phyloP scores from a whole-genome alignment of 2,888 invertebrate species.

The Latheticus oryzae region DNA sequence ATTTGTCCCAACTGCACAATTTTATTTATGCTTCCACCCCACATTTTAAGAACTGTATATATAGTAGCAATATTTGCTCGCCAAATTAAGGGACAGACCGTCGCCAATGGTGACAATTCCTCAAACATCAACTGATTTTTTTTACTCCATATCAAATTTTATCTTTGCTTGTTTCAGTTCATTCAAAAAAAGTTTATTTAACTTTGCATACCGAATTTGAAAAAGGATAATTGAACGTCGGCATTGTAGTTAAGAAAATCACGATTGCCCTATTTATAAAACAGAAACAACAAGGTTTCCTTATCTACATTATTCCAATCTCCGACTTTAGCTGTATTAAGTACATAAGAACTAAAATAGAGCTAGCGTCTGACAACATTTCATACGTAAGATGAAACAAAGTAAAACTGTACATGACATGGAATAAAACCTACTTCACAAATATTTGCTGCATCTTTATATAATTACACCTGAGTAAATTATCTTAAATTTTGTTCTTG shows the following conservation, averaged over 20 bases:
- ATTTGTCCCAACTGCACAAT: slow-evolving; percentile 62
- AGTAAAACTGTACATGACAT: slow-evolving; percentile 65
- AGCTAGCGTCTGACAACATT: slow-evolving; percentile 57
- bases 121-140: slow-evolving; percentile 9
- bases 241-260: slow-evolving; percentile 31
- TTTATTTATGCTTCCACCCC: slow-evolving; percentile 60
- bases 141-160: slow-evolving; percentile 15
- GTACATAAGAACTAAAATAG: slow-evolving; percentile 55
- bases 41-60: slow-evolving; percentile 58
- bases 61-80: slow-evolving; percentile 56
- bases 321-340: slow-evolving; percentile 55
- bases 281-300: slow-evolving; percentile 40
- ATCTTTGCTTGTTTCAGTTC: too few species aligned
- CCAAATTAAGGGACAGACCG: slow-evolving; percentile 54
- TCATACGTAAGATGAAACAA: slow-evolving; percentile 63
- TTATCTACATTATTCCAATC: slow-evolving; percentile 52
- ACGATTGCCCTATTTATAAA: slow-evolving; percentile 31
- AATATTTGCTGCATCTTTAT: slow-evolving; percentile 65
- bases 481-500: too few species aligned
- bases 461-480: slow-evolving; percentile 48
- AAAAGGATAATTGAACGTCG: slow-evolving; percentile 34
- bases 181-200: too few species aligned
- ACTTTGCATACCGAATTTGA: too few species aligned
- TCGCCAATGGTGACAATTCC: slow-evolving; percentile 42
- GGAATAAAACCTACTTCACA: slow-evolving; percentile 63